Evolutionary conservation across 2,797 vertebrate genomes (phyloP), one percentile per base, ranked within the genome.

Genomic region (Rhabdomys pumilio): DNA sequence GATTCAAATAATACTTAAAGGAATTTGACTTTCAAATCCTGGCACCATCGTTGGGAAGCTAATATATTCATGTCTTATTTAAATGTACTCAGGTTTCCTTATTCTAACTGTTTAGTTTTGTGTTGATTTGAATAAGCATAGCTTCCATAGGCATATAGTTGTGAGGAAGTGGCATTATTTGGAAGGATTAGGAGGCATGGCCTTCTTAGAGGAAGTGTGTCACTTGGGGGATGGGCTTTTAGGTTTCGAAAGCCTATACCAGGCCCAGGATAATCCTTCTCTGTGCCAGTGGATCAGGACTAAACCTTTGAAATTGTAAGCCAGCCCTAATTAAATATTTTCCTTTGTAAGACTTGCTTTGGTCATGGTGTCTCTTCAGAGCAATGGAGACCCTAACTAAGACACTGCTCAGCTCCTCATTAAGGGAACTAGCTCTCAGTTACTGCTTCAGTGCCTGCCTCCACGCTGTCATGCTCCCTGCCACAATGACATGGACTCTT

Each of bases 41-140:
- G 11, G 31, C 57, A 38, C 77, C 89, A 55, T 86, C 89, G 41
- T 22, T 53, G 47, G 29, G 1, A 89, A 11, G 20, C 2, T 34
- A 72, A 84, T 50, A 26, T 15, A n/a, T 79, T 72, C n/a, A 26
- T 76, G 17, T 79, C 38, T 89, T 67, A 67, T 79, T 96, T 88
- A 79, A 88, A 73, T 93, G 4, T n/a, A 83, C 22, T 85, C 24
- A 65, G 26, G n/a, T 22, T 22, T 85, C 44, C 31, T 67, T 19
- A 85, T 50, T 67, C 26, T 50, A 88, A 29, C 15, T 76, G 9
- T 69, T 29, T 0, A 29, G 22, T 29, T 81, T 15, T 61, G 24
- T 61, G 57, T 59, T 61, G 57, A 26, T 17, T 44, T 61, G 57
- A 61, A 29, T 29, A 61, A 41, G 12, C n/a, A 26, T 15, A 38